These are phyloP conservation scores for Eupithecia dodoneata DNA, from an alignment of 2,888 invertebrate species.

Conservation along the genomic window DNA sequence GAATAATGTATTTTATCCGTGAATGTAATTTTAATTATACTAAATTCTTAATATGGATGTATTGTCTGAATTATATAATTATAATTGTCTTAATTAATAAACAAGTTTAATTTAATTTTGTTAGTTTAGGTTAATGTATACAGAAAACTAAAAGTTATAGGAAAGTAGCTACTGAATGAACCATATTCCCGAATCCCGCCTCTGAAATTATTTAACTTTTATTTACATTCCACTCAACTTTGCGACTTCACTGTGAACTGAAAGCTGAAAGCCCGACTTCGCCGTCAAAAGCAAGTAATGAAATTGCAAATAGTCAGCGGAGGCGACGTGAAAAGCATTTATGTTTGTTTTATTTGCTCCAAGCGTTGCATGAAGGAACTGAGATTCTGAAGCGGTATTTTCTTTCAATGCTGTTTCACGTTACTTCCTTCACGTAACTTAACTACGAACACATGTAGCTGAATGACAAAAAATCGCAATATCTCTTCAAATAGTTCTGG, in stretches of 20 bases:
- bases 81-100: too few species aligned
- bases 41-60: too few species aligned
- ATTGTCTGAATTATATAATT: too few species aligned
- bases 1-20: too few species aligned
- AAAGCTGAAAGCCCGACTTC: conserved; percentile 51
- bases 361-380: neutral
- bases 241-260: conserved; percentile 45
- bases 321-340: conserved; percentile 36
- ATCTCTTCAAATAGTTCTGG: too few species aligned
- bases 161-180: neutral
- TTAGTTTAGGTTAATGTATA: too few species aligned
- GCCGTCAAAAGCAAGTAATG: conserved; percentile 51
- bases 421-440: neutral
- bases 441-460: neutral
- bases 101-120: too few species aligned
- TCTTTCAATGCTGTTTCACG: neutral
- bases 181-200: neutral
- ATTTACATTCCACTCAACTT: neutral
- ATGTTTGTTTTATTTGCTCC: conserved; percentile 36
- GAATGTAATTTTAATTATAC: too few species aligned
- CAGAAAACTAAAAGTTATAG: too few species aligned
- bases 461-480: neutral
- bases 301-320: conserved; percentile 46
- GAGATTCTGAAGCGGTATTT: neutral
- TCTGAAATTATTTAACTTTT: neutral